Base-by-base conservation (phyloP, 2,113 vertebrate species). In the Oceanodroma tethys region DNA sequence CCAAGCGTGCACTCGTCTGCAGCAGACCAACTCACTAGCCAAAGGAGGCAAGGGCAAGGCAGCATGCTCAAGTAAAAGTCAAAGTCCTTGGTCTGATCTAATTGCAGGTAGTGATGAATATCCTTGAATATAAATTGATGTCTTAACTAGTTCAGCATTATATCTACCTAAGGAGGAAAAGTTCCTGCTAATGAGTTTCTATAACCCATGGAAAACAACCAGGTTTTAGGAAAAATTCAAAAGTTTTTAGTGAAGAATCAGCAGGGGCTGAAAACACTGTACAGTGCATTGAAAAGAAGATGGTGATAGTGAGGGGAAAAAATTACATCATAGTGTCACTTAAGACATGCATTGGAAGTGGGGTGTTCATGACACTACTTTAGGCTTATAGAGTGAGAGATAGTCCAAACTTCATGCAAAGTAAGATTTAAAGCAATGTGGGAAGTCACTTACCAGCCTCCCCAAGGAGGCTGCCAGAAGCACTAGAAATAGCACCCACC, bases 101-200 rank as follows among this genome's bases (percentile, higher is more conserved):
- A 75, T 71, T 92, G 34, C 75, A 96, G 25, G 53, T 96, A 43
- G 78, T 50, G 60, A 86, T 95, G 59, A 84, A 94, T 94, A 95
- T 47, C 29, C 18, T 42, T 74, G 83, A 50, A 72, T 84, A 78
- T 23, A 84, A 92, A 79, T 36, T 36, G 30, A 52, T 81, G 19
- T 90, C 68, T 63, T 70, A 55, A 47, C 34, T 22, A 36, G 55
- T 86, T 81, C 27, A 36, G 27, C 43, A 30, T 38, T 86, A 5
- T 63, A 38, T 43, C 50, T 81, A n/a, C 2, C 1, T 59, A 68
- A 91, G 60, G 56, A 71, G 27, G 23, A 91, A 74, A 78, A 52
- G 11, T 36, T 88, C 25, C 29, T 79, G 34, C 19, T 60, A 48
- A 76, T 55, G 47, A 76, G 8, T 30, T 78, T 93, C 63, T 63